Evolutionary conservation across 2,888 invertebrate genomes (phyloP).

Genomic region (Diarsia brunnea): DNA sequence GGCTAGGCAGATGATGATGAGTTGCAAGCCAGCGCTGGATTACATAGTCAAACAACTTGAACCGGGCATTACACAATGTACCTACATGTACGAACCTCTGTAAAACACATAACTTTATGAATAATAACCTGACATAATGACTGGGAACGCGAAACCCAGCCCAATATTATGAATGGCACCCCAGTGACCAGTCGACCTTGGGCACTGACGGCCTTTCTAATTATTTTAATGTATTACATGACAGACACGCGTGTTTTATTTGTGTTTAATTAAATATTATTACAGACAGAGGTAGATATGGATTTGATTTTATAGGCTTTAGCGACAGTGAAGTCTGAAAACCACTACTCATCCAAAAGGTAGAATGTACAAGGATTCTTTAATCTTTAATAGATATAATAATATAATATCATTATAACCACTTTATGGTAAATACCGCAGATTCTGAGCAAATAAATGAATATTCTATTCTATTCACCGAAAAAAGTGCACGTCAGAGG

Average conservation of each 20-base stretch:
- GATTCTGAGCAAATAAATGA: too few relatives aligned
- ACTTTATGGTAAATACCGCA: too few relatives aligned
- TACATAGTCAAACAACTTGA: neutral
- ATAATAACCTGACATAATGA: neutral
- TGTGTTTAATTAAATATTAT: neutral
- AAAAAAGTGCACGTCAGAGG: too few relatives aligned
- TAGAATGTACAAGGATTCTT: too few relatives aligned
- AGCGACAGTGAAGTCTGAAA: neutral
- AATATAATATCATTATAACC: too few relatives aligned
- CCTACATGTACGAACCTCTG: neutral
- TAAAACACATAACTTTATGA: neutral
- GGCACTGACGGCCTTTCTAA: constrained; percentile 16
- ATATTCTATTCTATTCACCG: too few relatives aligned
- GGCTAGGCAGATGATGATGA: too few relatives aligned
- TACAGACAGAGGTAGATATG: neutral
- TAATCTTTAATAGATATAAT: too few relatives aligned
- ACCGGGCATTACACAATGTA: neutral
- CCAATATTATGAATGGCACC: constrained; percentile 9
- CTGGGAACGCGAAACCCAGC: neutral
- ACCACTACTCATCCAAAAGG: too few relatives aligned
- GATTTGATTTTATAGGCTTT: neutral
- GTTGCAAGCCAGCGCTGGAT: neutral
- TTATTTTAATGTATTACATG: constrained; percentile 27
- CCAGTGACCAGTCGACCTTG: constrained; percentile 32
- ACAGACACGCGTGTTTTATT: neutral